These are phyloP conservation scores for Andrena bicolor DNA, from an alignment of 2,888 invertebrate species.

Conservation along the genomic window DNA sequence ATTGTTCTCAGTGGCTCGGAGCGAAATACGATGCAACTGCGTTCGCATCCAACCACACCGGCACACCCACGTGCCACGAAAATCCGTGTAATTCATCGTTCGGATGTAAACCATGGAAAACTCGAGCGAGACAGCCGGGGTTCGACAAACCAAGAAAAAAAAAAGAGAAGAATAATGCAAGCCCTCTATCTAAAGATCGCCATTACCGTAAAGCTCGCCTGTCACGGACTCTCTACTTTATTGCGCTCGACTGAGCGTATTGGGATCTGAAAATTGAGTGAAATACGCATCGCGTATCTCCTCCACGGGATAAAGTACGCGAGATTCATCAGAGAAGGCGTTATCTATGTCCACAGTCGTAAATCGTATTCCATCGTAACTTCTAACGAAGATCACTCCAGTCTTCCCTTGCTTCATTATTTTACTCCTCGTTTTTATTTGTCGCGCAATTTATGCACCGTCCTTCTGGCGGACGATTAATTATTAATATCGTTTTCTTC, in stretches of 20 bases:
- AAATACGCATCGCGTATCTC: slow-evolving; percentile 10
- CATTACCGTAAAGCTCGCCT: slow-evolving; percentile 24
- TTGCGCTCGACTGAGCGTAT: slow-evolving; percentile 16
- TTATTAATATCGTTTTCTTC: no score
- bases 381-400: neutral
- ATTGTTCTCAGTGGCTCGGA: slow-evolving; percentile 14
- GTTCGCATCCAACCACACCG: slow-evolving; percentile 5
- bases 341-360: neutral
- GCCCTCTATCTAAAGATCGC: slow-evolving; percentile 15
- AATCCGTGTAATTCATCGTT: slow-evolving; percentile 37
- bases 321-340: slow-evolving; percentile 11
- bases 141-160: neutral
- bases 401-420: neutral
- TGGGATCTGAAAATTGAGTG: slow-evolving; percentile 34
- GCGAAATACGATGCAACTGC: slow-evolving; percentile 24
- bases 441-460: no score
- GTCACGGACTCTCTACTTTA: slow-evolving; percentile 20
- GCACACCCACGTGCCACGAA: slow-evolving; percentile 5
- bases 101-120: slow-evolving; percentile 24
- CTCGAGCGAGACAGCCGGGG: neutral
- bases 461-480: no score
- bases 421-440: neutral
- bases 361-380: slow-evolving; percentile 8
- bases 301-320: neutral
- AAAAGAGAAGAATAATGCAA: neutral